phyloP scores from a whole-genome alignment of 1,140 invertebrate species.

The Odontomachus brunneus region DNA sequence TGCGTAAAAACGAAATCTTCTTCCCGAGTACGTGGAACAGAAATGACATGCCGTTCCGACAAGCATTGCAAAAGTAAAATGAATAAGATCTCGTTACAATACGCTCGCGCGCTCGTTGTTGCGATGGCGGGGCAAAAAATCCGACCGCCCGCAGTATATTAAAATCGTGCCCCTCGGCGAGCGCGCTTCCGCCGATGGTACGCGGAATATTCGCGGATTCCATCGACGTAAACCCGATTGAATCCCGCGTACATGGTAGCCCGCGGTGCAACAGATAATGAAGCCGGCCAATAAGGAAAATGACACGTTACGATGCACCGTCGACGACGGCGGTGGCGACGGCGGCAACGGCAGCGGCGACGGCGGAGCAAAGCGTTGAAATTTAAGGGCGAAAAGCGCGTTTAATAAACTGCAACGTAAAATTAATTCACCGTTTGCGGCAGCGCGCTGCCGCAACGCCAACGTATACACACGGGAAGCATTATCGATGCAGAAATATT shows the following conservation, averaged over 20 bases:
- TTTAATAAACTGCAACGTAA: constrained; percentile 50
- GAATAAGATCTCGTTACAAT: constrained; percentile 57
- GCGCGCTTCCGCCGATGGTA: constrained; percentile 13
- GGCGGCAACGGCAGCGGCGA: not conserved
- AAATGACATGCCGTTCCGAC: constrained; percentile 29
- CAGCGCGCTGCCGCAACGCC: constrained; percentile 3
- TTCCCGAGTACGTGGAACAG: not conserved
- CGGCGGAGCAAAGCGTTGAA: not conserved
- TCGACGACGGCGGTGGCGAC: constrained; percentile 1
- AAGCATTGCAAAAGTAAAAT: constrained; percentile 31
- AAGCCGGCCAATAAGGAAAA: constrained; percentile 53
- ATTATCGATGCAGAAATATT: constrained; percentile 49
- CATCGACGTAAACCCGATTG: constrained; percentile 36
- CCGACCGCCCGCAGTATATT: constrained; percentile 53
- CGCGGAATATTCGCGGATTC: constrained; percentile 56
- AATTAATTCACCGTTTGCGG: constrained; percentile 49
- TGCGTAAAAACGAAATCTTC: not conserved
- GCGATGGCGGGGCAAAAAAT: constrained; percentile 21
- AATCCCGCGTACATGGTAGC: constrained; percentile 21
- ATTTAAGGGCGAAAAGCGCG: constrained; percentile 32
- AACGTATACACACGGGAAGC: not conserved
- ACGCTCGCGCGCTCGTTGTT: constrained; percentile 36
- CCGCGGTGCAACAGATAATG: constrained; percentile 57
- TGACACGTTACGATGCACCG: constrained; percentile 37
- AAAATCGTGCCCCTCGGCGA: constrained; percentile 62